phyloP scores from a whole-genome alignment of 2,113 vertebrate genomes.

The Tonatia bakeri region DNA sequence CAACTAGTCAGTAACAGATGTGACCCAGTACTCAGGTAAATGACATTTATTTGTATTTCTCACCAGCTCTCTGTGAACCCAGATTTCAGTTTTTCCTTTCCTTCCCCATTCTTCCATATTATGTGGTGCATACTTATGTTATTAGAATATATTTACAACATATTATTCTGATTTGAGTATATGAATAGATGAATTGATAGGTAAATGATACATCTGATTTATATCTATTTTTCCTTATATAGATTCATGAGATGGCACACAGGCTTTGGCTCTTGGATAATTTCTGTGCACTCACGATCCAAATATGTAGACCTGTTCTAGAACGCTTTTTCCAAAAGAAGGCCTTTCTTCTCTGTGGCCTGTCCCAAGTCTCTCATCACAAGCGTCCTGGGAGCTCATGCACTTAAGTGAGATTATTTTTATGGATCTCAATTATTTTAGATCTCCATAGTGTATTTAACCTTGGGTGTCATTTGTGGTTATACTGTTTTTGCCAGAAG shows the following conservation, averaged over 20 bases:
- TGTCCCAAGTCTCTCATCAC: background rate
- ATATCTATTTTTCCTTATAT: background rate
- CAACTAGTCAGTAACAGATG: background rate
- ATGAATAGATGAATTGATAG: background rate
- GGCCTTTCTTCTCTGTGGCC: background rate
- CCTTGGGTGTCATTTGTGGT: background rate
- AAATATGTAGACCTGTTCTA: background rate
- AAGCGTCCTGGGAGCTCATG: accelerated
- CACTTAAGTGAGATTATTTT: background rate
- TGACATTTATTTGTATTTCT: background rate
- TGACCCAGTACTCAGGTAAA: background rate
- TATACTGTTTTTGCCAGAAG: background rate
- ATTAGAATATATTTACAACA: background rate
- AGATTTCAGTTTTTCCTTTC: background rate
- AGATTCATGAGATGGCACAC: background rate
- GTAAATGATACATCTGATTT: background rate
- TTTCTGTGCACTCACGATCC: background rate
- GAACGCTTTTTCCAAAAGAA: background rate
- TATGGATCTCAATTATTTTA: background rate
- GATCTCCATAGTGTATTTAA: background rate
- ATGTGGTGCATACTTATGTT: background rate
- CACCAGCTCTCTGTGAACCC: background rate
- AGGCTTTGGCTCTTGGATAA: background rate
- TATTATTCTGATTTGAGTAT: background rate
- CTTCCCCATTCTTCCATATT: background rate